Evolutionary conservation across 2,888 invertebrate species (phyloP), one percentile per base, ranked within the genome.

Genomic region (Pyrocoelia pectoralis): DNA sequence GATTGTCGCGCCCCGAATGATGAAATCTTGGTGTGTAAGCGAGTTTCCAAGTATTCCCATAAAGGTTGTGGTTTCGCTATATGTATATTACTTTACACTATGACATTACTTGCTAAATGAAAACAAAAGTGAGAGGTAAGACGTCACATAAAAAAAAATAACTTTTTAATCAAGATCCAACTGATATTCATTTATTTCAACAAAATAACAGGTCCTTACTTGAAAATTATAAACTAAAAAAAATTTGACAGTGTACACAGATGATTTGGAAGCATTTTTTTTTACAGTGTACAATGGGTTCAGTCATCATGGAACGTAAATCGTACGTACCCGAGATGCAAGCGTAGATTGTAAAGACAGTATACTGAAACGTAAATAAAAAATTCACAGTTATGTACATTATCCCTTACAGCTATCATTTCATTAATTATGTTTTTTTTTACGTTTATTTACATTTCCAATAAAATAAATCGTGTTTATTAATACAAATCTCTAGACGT

Each of bases 101-200:
- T n/a, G n/a, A n/a, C n/a, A n/a, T n/a, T n/a, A n/a, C n/a, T n/a
- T n/a, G n/a, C n/a, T n/a, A n/a, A n/a, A n/a, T n/a, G n/a, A n/a
- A n/a, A n/a, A n/a, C n/a, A n/a, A n/a, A n/a, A n/a, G n/a, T n/a
- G n/a, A n/a, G n/a, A n/a, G n/a, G n/a, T n/a, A n/a, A n/a, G n/a
- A n/a, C n/a, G n/a, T n/a, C n/a, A n/a, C n/a, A n/a, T n/a, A n/a
- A n/a, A n/a, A 24, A 24, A 5, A 6, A 24, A 24, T 5, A 24
- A 24, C 24, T 6, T 24, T 24, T 24, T 6, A 28, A 50, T 50
- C 13, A 52, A 52, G 28, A 15, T 77, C 78, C 78, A 80, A 80
- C 79, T 79, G 79, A 80, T 80, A 78, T 76, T 79, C 77, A 79
- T 80, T 80, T 80, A 80, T 79, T 79, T 80, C 80, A 80, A 80